These are phyloP conservation scores for Physocephala rufipes DNA, from an alignment of 2,888 invertebrate genomes.

Conservation along the genomic window DNA sequence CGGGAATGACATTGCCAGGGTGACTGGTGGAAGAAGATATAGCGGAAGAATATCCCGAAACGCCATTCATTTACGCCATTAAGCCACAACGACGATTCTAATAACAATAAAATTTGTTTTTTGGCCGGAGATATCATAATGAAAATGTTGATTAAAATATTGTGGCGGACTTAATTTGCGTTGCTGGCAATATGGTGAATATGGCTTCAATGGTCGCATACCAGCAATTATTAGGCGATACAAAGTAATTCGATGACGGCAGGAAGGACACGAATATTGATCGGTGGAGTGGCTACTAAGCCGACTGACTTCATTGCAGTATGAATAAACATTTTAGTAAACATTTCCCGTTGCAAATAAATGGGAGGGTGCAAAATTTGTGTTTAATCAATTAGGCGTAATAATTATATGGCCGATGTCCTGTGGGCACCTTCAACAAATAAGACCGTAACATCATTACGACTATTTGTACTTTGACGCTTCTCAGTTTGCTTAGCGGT, in stretches of 20 bases:
- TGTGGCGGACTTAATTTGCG: constrained; percentile 12
- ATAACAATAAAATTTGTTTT: constrained; percentile 30
- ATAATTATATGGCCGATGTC: constrained; percentile 20
- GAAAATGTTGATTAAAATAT: constrained; percentile 29
- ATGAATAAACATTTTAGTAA: no score
- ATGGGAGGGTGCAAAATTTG: constrained; percentile 11
- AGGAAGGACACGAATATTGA: not conserved
- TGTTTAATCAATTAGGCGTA: constrained; percentile 33
- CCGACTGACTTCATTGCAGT: no score
- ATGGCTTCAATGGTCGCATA: no score
- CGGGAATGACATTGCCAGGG: not conserved
- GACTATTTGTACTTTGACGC: no score
- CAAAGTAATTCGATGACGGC: constrained; percentile 8
- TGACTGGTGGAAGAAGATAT: not conserved
- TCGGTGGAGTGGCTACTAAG: no score
- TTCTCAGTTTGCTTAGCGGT: no score
- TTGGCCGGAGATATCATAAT: constrained; percentile 25
- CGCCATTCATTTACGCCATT: constrained; percentile 22
- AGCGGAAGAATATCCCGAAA: not conserved
- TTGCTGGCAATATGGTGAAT: not conserved
- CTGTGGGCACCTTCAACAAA: no score
- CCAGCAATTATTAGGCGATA: no score
- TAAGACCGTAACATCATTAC: no score
- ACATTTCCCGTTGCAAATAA: no score
- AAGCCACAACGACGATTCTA: constrained; percentile 16